Evolutionary conservation across 92 coral and sea anemone species (phyloP), one percentile per base, ranked within the genome.

Genomic region (Isaurus tuberculatus): DNA sequence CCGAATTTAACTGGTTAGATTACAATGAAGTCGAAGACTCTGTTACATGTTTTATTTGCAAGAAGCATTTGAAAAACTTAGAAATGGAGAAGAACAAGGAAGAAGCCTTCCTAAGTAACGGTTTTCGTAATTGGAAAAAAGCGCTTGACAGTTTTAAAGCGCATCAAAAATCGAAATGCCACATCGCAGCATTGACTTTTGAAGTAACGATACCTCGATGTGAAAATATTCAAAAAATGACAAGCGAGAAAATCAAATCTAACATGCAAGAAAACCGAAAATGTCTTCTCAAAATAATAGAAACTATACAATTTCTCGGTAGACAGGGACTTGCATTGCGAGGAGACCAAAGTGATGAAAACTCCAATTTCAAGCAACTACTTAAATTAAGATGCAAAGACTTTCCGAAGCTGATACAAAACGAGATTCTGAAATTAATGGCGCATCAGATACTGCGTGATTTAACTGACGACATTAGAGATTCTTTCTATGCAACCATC

Each of bases 1-100:
- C 58, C 58, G 58, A 49, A 49, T 49, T 49, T 49, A 49, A 49
- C 58, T 49, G 58, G 58, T 49, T 49, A 49, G 58, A 49, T 49
- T 49, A 49, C 46, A 40, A 40, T 40, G 46, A 40, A 40, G 46
- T 40, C 46, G 46, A 40, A 40, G 46, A 2, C 46, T 40, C 46
- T 40, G 46, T 40, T 40, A 40, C 46, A 40, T 40, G 46, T 40
- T 40, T 40, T 40, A 40, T 40, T 40, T 49, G 58, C 20, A 49
- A 49, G 58, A 14, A 49, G 19, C 58, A 49, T 49, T 19, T 14
- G 58, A 49, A 49, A 14, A 49, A 49, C n/a, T 49, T 49, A 19
- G n/a, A 49, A 19, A 14, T 19, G 19, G 58, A 49, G 58, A 49
- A 19, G 20, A 49, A 49, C 58, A 49, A 49, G 20, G 58, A 49